Percentiles rank a stretch among this genome's conserved stretches.
Conservation (phyloP, 2,888 invertebrate species). For the Tiliacea citrago region DNA sequence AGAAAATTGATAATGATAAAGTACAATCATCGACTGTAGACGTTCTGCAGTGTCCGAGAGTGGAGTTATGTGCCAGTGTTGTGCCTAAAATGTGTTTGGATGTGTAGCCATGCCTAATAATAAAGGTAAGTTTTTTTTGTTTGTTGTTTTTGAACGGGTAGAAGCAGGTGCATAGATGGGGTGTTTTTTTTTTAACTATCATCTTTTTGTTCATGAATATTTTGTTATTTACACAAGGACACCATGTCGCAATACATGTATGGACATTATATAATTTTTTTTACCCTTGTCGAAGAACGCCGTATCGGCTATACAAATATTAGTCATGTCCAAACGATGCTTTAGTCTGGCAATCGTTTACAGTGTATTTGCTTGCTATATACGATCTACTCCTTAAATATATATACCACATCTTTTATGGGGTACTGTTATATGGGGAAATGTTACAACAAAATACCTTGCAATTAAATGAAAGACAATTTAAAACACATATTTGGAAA, state of each 20-base stretch:
- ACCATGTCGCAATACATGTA: not conserved
- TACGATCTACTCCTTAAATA: too few species aligned
- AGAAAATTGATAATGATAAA: conserved; percentile 64
- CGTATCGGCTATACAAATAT: not conserved
- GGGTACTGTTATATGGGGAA: too few species aligned
- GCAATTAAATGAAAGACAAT: too few species aligned
- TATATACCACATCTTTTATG: too few species aligned
- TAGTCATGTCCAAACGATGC: too few species aligned
- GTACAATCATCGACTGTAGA: conserved; percentile 20
- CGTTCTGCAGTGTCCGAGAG: conserved; percentile 43
- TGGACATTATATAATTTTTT: not conserved
- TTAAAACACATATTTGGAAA: too few species aligned
- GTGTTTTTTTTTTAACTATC: not conserved
- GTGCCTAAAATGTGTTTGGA: conserved; percentile 47
- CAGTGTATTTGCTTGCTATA: too few species aligned
- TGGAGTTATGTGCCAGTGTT: conserved; percentile 39
- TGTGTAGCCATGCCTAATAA: conserved; percentile 41
- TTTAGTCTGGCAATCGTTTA: too few species aligned
- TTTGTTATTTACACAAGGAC: not conserved
- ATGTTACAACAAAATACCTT: too few species aligned
- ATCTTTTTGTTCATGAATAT: not conserved
- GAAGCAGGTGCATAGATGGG: rapidly evolving
- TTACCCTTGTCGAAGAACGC: not conserved
- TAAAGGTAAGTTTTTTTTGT: conserved; percentile 45
- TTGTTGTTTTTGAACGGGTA: too few species aligned